These are phyloP conservation scores for Popillia japonica DNA, from an alignment of 1,140 invertebrate species.

Conservation along the genomic window DNA sequence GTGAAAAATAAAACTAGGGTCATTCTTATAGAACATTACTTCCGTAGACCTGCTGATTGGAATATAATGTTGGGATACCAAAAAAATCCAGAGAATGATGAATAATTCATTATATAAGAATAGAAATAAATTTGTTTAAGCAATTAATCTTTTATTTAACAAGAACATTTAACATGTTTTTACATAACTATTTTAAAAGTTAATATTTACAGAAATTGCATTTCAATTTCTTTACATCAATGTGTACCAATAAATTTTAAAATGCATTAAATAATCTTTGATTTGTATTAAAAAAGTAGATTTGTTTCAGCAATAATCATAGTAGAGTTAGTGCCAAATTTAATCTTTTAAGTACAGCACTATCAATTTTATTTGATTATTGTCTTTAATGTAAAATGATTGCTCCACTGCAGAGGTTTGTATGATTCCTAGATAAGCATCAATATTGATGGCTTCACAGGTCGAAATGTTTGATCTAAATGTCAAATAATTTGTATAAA, in stretches of 20 bases:
- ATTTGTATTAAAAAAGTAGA: no score
- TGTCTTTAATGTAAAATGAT: no score
- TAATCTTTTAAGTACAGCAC: no score
- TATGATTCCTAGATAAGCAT: no score
- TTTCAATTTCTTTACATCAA: constrained; percentile 16
- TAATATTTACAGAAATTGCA: constrained; percentile 11
- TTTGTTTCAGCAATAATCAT: no score
- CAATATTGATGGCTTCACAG: no score
- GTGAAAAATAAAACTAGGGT: constrained; percentile 44
- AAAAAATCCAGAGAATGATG: constrained; percentile 43
- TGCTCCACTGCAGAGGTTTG: no score
- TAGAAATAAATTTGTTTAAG: constrained; percentile 25
- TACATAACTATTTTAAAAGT: not conserved
- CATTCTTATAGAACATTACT: constrained; percentile 52
- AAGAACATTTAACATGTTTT: constrained; percentile 29
- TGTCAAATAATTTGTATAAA: no score
- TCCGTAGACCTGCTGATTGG: constrained; percentile 54
- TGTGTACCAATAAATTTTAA: not conserved
- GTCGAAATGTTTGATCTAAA: no score
- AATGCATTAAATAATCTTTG: no score
- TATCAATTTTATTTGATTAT: no score
- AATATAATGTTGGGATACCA: constrained; percentile 53
- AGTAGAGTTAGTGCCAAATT: no score
- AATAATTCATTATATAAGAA: constrained; percentile 26
- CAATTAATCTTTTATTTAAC: constrained; percentile 36